These are phyloP conservation scores for Bradypodion ventrale DNA, from an alignment of 2,797 vertebrate species.

Conservation along the genomic window DNA sequence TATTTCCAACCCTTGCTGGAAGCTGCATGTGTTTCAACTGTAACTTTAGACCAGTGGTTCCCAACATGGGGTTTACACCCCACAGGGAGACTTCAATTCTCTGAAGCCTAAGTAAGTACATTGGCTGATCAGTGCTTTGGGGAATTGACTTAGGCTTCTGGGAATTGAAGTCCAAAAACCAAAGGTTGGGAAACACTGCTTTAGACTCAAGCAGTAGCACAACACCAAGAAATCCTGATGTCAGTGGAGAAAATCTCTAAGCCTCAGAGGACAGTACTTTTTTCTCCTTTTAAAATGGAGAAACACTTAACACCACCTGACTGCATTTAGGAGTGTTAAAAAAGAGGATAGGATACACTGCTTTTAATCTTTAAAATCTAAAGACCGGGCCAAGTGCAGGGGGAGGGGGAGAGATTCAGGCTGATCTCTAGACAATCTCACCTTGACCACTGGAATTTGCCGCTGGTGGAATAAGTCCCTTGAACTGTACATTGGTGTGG, in stretches of 20 bases:
- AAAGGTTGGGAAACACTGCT: no score
- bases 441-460: background rate
- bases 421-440: background rate
- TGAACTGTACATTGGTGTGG: slow-evolving; percentile 84
- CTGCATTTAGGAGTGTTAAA: background rate
- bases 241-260: background rate
- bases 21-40: fast-evolving
- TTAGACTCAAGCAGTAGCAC: background rate
- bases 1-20: background rate
- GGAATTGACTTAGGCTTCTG: no score
- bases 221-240: background rate
- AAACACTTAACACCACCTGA: no score
- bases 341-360: background rate
- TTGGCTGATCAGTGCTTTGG: no score
- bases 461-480: slow-evolving; percentile 73
- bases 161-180: no score
- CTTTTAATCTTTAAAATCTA: background rate
- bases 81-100: no score
- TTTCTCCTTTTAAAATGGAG: background rate
- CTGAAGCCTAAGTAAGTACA: no score
- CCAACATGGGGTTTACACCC: no score
- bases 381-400: background rate
- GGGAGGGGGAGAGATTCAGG: background rate
- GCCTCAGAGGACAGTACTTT: background rate
- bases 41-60: no score